Evolutionary conservation across 2,113 vertebrate species (phyloP), one percentile per base, ranked within the genome.

Genomic region (Oreocharis arfaki): DNA sequence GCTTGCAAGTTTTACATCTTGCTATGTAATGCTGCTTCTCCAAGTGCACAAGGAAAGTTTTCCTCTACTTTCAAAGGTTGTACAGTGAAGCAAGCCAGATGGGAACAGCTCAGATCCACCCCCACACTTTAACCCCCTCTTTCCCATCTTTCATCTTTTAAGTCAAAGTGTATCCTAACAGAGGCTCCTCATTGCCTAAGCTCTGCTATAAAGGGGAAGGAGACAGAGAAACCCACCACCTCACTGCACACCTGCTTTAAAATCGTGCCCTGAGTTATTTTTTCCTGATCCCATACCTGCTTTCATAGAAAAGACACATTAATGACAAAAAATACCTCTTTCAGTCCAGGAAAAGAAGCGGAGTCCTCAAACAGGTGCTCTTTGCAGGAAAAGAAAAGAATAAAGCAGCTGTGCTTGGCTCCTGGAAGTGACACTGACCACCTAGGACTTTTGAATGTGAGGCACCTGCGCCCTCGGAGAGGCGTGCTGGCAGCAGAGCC

Each of bases 261-360:
- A 44, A 86, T 37, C 42, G 60, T 78, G 8, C n/a, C n/a, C 61
- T 13, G 22, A 37, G n/a, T 46, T 65, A 30, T 78, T 52, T 55
- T 47, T 49, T 20, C 46, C 61, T 35, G 3, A 78, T 86, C 63
- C 50, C 37, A 39, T 30, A 59, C 7, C 56, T 74, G 53, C 33
- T 89, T 76, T 84, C 50, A 93, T 52, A 93, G 28, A 73, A 93
- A n/a, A 90, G 28, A 87, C 30, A 85, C 6, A 41, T 50, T 61
- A 84, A 83, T 57, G 32, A 39, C 39, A 89, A 33, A 42, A 78
- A 95, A 90, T 97, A 97, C 97, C 97, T 97, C 65, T 95, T 91
- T 93, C 74, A 55, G 74, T 78, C 59, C 74, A 3, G 90, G 21
- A 50, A 82, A 82, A 83, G 61, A 27, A 76, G 59, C 0, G 6